Base-by-base conservation (phyloP, 92 coral and sea anemone genomes). In the Micromussa lordhowensis region DNA sequence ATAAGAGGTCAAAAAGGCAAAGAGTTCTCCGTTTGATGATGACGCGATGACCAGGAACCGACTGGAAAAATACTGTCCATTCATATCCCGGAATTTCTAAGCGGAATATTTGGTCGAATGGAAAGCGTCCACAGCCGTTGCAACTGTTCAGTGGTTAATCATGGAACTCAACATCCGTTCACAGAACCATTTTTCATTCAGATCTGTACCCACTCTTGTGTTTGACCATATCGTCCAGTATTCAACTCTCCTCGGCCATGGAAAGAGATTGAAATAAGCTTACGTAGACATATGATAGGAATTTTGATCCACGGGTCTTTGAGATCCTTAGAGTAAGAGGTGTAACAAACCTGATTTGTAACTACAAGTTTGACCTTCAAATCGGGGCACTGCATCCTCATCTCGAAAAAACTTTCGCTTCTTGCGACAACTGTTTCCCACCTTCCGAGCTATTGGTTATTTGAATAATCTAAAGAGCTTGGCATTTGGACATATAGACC, bases 191-290 rank as follows among this genome's bases (percentile, higher is more conserved):
- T 82, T 82, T 68, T 64, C 86, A 15, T 49, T 82, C 12, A 68
- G 77, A 3, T 70, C 79, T 69, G 34, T 83, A 19, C 86, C 86
- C 24, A 31, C 48, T 30, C 68, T 69, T 19, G 53, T 70, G 30
- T 32, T 83, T 2, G 7, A 26, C 14, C 49, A 49, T 35, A 24
- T 83, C n/a, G 68, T 49, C 22, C 51, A 83, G 51, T 83, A 66
- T 82, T 82, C 78, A 82, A 28, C 55, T 68, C 77, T 40, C 78
- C 78, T 28, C 53, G 49, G 9, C 59, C 54, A 2, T 82, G 86
- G 86, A 68, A 29, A 44, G 77, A 36, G 2, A n/a, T 82, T 63
- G 26, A 10, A 6, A 58, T 80, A 68, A 35, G 74, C 13, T 5
- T 68, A 28, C 74, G 6, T n/a, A n/a, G n/a, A n/a, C n/a, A n/a